These are phyloP conservation scores for human (Homo sapiens) DNA, from an alignment of 2,113 vertebrate species.

Conservation along the genomic window DNA sequence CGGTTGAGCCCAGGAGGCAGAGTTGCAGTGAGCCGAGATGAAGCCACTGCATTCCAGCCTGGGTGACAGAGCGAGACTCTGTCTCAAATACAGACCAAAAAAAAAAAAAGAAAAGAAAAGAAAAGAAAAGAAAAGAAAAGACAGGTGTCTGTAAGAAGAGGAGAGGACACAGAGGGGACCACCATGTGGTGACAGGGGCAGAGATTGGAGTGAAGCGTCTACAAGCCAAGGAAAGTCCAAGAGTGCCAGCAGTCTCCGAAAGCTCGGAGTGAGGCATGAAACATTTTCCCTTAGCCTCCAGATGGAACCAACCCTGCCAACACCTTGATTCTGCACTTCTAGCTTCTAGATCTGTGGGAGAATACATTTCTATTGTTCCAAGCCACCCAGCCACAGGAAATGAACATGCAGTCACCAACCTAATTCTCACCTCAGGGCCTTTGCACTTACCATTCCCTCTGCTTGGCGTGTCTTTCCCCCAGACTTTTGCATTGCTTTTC, in stretches of 20 bases:
- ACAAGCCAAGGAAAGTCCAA: too few relatives aligned
- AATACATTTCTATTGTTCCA: neutral
- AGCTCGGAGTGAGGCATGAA: neutral
- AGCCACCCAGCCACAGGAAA: neutral
- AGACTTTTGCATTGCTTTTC: neutral
- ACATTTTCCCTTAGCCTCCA: neutral
- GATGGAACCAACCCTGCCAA: neutral
- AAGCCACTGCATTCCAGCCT: too few relatives aligned
- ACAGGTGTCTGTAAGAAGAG: neutral
- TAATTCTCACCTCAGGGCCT: neutral
- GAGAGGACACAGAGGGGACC: neutral
- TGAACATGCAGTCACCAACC: accelerated
- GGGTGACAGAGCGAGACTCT: too few relatives aligned
- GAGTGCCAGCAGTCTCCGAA: too few relatives aligned
- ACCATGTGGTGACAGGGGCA: too few relatives aligned
- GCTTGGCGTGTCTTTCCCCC: too few relatives aligned
- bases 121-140: too few relatives aligned
- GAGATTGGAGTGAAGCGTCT: neutral
- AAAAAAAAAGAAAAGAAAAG: too few relatives aligned
- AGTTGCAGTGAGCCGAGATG: too few relatives aligned
- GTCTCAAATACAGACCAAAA: too few relatives aligned
- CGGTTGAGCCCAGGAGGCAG: too few relatives aligned
- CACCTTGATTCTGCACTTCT: neutral
- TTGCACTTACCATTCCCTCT: neutral
- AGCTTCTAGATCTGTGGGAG: neutral